These are phyloP conservation scores for Spongia lamella DNA, from an alignment of 37 sponge, comb jelly and placozoan genomes.

Conservation along the genomic window DNA sequence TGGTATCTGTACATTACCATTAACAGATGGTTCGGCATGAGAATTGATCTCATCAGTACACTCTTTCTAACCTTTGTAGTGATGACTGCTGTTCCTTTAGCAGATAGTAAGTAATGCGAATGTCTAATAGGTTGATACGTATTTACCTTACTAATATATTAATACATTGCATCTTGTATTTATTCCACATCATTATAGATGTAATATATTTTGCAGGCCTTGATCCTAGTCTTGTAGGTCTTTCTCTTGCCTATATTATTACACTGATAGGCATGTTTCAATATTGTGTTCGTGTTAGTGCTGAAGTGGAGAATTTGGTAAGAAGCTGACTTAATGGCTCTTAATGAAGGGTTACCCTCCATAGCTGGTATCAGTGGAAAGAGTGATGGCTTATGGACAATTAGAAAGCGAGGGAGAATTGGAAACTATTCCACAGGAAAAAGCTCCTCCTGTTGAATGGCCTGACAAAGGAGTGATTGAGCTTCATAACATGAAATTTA, in stretches of 20 bases:
- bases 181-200: not conserved
- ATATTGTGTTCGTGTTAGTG: constrained; percentile 72
- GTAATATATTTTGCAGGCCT: constrained; percentile 32
- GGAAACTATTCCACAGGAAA: constrained; percentile 24
- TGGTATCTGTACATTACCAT: constrained; percentile 63
- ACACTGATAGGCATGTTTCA: constrained; percentile 78
- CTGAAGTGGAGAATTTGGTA: constrained; percentile 80
- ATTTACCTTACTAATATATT: too few species aligned
- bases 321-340: not conserved
- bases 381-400: constrained; percentile 59
- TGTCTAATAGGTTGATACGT: too few species aligned
- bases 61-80: constrained; percentile 55
- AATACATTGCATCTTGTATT: too few species aligned
- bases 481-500: constrained; percentile 41
- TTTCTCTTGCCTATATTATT: constrained; percentile 65
- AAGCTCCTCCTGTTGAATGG: constrained; percentile 60
- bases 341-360: not conserved
- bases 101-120: too few species aligned
- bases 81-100: constrained; percentile 33
- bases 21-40: constrained; percentile 69
- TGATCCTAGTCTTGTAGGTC: constrained; percentile 59
- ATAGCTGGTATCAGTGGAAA: constrained; percentile 82
- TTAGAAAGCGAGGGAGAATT: constrained; percentile 54
- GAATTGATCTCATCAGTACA: constrained; percentile 60
- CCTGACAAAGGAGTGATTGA: constrained; percentile 55